phyloP scores from a whole-genome alignment of 2,888 invertebrate genomes.

The Ophraella communa region DNA sequence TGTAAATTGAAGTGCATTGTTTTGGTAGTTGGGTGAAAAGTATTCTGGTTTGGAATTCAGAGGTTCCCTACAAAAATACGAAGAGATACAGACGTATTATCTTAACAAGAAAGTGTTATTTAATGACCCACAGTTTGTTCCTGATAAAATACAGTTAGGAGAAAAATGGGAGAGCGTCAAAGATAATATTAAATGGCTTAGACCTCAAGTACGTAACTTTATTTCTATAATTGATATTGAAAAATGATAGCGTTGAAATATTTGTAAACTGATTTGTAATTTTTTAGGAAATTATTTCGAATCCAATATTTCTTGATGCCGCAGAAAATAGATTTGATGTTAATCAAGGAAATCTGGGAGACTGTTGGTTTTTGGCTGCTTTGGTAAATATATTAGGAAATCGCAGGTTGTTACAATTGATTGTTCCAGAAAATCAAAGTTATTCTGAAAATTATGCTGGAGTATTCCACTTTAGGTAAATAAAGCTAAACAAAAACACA shows the following conservation, averaged over 20 bases:
- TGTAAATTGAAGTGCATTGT: too few relatives aligned
- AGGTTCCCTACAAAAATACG: constrained; percentile 66
- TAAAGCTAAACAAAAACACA: not conserved
- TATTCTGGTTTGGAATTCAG: constrained; percentile 69
- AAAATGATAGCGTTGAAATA: not conserved
- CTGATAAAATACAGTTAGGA: constrained; percentile 51
- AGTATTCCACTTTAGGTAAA: constrained; percentile 86
- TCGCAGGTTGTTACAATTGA: constrained; percentile 83
- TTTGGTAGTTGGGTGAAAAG: constrained; percentile 75
- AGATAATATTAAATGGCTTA: constrained; percentile 33
- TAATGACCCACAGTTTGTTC: constrained; percentile 89
- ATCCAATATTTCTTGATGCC: constrained; percentile 88
- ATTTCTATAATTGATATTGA: too few relatives aligned
- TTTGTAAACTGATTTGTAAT: not conserved
- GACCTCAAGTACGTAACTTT: constrained; percentile 32
- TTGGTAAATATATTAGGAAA: constrained; percentile 90
- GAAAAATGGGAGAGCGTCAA: constrained; percentile 11
- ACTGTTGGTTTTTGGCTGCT: constrained; percentile 95
- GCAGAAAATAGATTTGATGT: constrained; percentile 96
- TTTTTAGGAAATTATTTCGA: constrained; percentile 77
- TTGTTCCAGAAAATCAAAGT: constrained; percentile 92
- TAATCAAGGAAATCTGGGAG: constrained; percentile 95
- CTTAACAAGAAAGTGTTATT: constrained; percentile 77
- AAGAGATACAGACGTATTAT: constrained; percentile 70
- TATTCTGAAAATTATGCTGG: constrained; percentile 93